These are phyloP conservation scores for Buphagus erythrorhynchus DNA, from an alignment of 2,797 vertebrate genomes.

Conservation along the genomic window DNA sequence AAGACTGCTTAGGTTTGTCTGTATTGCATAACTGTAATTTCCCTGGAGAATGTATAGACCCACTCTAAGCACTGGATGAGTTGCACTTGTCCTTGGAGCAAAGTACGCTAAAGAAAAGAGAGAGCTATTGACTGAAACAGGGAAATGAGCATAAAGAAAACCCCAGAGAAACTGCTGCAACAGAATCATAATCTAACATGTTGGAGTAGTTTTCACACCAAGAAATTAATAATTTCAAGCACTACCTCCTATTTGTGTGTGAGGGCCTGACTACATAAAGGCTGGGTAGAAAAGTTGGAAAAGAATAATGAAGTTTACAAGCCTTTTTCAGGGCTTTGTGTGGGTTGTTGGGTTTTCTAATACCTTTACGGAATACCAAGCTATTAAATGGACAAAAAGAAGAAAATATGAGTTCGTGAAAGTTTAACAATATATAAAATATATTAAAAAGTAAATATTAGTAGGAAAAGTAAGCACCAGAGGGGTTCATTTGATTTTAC, in stretches of 20 bases:
- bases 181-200: not conserved
- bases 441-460: not conserved
- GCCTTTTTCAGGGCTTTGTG: not conserved
- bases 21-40: not conserved
- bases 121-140: not conserved
- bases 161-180: not conserved
- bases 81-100: not conserved
- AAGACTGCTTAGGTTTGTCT: not conserved
- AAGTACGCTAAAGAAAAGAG: not conserved
- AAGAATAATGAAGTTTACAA: not conserved
- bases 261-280: not conserved
- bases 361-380: not conserved
- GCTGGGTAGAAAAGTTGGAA: not conserved
- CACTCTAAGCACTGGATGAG: not conserved
- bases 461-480: not conserved
- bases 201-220: not conserved
- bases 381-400: not conserved
- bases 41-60: not conserved
- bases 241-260: not conserved
- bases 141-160: not conserved
- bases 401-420: not conserved
- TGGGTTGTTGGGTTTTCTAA: rapidly evolving
- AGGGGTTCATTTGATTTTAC: not conserved
- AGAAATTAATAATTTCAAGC: not conserved
- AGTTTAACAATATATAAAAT: not conserved